Evolutionary conservation across 2,888 invertebrate species (phyloP).

Genomic region (Ophioninae sp.): DNA sequence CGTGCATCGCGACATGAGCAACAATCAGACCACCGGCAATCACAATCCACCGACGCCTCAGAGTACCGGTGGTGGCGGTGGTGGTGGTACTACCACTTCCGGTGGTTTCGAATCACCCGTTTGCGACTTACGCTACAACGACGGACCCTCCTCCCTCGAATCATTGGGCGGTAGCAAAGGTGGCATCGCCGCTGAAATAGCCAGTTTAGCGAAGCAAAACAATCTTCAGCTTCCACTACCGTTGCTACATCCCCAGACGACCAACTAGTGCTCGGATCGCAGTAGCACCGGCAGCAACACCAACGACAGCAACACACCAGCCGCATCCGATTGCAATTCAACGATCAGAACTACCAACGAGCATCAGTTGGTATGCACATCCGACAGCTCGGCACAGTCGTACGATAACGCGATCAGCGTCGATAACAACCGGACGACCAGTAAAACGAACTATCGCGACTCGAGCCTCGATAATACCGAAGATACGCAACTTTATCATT

Average conservation of each 20-base stretch:
- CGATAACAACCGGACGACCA: no score
- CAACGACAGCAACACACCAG: constrained; percentile 30
- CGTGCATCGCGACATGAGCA: constrained; percentile 84
- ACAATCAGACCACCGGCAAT: constrained; percentile 72
- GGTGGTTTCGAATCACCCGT: constrained; percentile 80
- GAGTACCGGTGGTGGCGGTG: constrained; percentile 72
- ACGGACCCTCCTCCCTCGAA: constrained; percentile 79
- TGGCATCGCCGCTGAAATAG: constrained; percentile 78
- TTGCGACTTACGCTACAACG: constrained; percentile 79
- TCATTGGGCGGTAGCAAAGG: constrained; percentile 74
- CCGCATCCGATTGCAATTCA: constrained; percentile 35
- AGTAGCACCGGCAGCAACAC: constrained; percentile 56
- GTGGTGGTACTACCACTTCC: constrained; percentile 68
- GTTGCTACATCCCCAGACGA: constrained; percentile 79
- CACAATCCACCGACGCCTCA: constrained; percentile 78
- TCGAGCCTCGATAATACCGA: constrained; percentile 63
- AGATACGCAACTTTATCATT: constrained; percentile 70
- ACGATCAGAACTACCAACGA: constrained; percentile 10
- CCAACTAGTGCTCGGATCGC: constrained; percentile 80
- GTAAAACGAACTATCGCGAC: constrained; percentile 6
- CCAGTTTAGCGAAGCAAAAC: constrained; percentile 79
- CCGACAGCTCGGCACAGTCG: constrained; percentile 3
- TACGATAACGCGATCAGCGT: background rate
- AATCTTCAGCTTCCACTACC: constrained; percentile 80
- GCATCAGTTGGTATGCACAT: background rate